Conservation (phyloP, 92 coral and sea anemone species). For the Parazoanthus atlanticus region DNA sequence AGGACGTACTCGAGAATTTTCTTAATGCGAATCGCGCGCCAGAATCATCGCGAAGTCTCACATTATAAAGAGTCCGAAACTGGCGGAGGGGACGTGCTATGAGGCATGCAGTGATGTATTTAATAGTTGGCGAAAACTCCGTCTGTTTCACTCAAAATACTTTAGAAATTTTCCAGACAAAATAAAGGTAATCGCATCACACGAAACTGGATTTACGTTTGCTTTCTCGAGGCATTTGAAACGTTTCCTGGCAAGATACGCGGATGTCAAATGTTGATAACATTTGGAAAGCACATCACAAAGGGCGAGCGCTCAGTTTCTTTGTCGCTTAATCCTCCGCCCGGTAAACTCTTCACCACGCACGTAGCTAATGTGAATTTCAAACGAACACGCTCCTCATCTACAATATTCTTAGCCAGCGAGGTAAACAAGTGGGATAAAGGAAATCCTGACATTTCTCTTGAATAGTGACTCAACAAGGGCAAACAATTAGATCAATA, state of each 20-base stretch:
- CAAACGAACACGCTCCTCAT: slow-evolving; percentile 3
- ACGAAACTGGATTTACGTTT: slow-evolving; percentile 1
- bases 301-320: slow-evolving; percentile 3
- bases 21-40: slow-evolving; percentile 23
- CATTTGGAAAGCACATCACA: slow-evolving; percentile 33
- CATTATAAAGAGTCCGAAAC: not conserved
- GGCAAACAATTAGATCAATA: not conserved
- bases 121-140: slow-evolving; percentile 3
- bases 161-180: not conserved
- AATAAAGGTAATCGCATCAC: slow-evolving; percentile 21
- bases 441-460: slow-evolving; percentile 1
- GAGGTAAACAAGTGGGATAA: slow-evolving; percentile 17
- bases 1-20: slow-evolving; percentile 21
- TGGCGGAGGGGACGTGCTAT: not conserved
- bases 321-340: slow-evolving; percentile 19
- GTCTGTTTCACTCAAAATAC: not conserved
- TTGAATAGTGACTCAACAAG: not conserved
- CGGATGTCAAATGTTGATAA: slow-evolving; percentile 33
- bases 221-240: slow-evolving; percentile 1
- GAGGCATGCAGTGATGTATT: slow-evolving; percentile 20
- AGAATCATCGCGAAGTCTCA: slow-evolving; percentile 5
- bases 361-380: slow-evolving; percentile 18
- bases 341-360: not conserved
- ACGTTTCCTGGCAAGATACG: slow-evolving; percentile 7
- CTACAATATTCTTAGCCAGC: slow-evolving; percentile 3